phyloP scores from a whole-genome alignment of 1,140 invertebrate genomes.

The Pachyrhynchus sulphureomaculatus region DNA sequence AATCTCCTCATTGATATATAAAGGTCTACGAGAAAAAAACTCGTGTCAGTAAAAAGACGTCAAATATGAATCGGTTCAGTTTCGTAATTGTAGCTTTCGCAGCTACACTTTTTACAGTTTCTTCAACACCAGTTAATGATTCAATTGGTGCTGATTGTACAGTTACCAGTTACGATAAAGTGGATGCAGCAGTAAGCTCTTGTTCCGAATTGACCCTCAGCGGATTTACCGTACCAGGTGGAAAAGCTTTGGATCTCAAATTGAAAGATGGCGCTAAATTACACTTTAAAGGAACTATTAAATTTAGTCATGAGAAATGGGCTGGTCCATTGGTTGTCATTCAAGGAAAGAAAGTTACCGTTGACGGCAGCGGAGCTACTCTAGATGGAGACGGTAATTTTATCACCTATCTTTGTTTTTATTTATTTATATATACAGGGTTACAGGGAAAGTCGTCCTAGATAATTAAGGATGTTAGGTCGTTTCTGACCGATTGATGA shows the following conservation, averaged over 20 bases:
- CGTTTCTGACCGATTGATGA: too few species aligned
- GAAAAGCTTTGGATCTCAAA: background rate
- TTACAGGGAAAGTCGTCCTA: too few species aligned
- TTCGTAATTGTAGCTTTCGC: too few species aligned
- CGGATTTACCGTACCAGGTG: slow-evolving; percentile 9
- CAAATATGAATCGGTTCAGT: too few species aligned
- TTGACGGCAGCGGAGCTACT: background rate
- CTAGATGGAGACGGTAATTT: slow-evolving; percentile 2
- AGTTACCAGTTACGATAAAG: background rate
- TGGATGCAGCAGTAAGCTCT: background rate
- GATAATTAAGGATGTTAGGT: too few species aligned
- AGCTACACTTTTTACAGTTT: too few species aligned
- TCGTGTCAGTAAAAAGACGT: too few species aligned
- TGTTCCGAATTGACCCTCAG: slow-evolving; percentile 3
- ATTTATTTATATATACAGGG: too few species aligned
- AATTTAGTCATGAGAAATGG: background rate
- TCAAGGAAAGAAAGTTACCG: slow-evolving; percentile 3
- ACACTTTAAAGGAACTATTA: slow-evolving; percentile 14
- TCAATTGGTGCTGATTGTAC: background rate
- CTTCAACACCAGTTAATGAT: too few species aligned
- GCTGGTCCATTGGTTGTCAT: slow-evolving; percentile 5
- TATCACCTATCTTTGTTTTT: too few species aligned
- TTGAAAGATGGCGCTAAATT: slow-evolving; percentile 6
- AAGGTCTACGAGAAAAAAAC: too few species aligned
- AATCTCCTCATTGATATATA: too few species aligned